Percentiles rank a stretch among this genome's conserved stretches.
phyloP scores from a whole-genome alignment of 1,140 invertebrate genomes.

The Nixonia krombeini region DNA sequence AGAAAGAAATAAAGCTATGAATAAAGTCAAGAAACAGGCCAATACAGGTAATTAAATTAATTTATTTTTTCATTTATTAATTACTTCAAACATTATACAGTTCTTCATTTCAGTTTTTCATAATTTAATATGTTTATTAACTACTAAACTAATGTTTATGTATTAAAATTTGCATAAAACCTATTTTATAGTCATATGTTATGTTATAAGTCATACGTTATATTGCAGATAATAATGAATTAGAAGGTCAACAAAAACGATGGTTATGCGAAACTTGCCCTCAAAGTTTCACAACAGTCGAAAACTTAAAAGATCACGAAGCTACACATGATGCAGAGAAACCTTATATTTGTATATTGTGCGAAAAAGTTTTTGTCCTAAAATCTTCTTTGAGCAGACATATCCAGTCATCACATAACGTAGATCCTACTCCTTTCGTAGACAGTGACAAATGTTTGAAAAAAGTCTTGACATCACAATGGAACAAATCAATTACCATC shows the following conservation, averaged over 20 bases:
- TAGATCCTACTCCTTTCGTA: slow-evolving; percentile 62
- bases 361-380: slow-evolving; percentile 66
- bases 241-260: slow-evolving; percentile 51
- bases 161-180: no score
- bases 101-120: no score
- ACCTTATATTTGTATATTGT: slow-evolving; percentile 67
- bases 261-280: slow-evolving; percentile 67
- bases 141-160: no score
- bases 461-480: slow-evolving; percentile 30
- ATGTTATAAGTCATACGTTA: no score
- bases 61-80: no score
- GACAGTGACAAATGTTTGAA: slow-evolving; percentile 65
- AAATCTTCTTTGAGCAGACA: slow-evolving; percentile 69
- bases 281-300: slow-evolving; percentile 57
- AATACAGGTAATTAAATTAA: slow-evolving; percentile 49
- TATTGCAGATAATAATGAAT: no score
- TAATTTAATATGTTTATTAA: no score
- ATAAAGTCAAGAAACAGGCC: slow-evolving; percentile 55
- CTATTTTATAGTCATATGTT: no score
- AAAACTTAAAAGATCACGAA: slow-evolving; percentile 63
- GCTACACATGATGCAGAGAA: slow-evolving; percentile 60
- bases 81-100: no score
- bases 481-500: slow-evolving; percentile 44
- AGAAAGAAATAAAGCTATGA: slow-evolving; percentile 46
- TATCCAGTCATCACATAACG: slow-evolving; percentile 66